Base-by-base conservation (phyloP, 2,888 invertebrate species). In the Plebejus argus region DNA sequence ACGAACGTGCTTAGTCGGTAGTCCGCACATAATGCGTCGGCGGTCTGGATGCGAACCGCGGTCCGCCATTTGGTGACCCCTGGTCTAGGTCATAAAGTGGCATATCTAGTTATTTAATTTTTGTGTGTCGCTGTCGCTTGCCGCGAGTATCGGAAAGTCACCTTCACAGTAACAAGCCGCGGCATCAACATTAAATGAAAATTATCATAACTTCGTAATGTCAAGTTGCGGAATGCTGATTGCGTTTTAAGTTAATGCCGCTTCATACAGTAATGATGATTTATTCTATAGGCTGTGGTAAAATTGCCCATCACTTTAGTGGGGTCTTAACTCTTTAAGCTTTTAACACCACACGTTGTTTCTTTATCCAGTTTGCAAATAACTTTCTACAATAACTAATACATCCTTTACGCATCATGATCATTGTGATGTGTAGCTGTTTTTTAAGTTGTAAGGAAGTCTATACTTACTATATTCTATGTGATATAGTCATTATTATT, bases 181-280 rank as follows among this genome's bases (percentile, higher is more conserved):
- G 45, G 72, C 72, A 72, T 28, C 39, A 20, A 45, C 72, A 72
- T 10, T 20, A 45, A 45, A 39, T 45, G 72, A 72, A 72, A 72
- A 72, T 72, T 23, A 45, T 72, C 72, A 72, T 72, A 72, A 72
- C 20, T 71, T 10, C 35, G 45, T 45, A 20, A 72, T 72, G 72
- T 39, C 72, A 45, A 39, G 20, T 10, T 1, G 72, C 20, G 72
- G 72, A 72, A 72, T 72, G 72, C 39, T 72, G 72, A 72, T 72
- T 72, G 72, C 72, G 23, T 72, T 72, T 72, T 45, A 72, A 72
- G 72, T 72, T 72, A 45, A 20, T 72, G 39, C 72, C 72, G n/a
- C 23, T 49, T 66, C 72, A 39, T 20, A n/a, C 23, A n/a, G 12
- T 72, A 45, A 72, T 72, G 72, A 72, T 72, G 72, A 72, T 45